Conservation (phyloP, 2,113 vertebrate species). For the Sapayoa aenigma region DNA sequence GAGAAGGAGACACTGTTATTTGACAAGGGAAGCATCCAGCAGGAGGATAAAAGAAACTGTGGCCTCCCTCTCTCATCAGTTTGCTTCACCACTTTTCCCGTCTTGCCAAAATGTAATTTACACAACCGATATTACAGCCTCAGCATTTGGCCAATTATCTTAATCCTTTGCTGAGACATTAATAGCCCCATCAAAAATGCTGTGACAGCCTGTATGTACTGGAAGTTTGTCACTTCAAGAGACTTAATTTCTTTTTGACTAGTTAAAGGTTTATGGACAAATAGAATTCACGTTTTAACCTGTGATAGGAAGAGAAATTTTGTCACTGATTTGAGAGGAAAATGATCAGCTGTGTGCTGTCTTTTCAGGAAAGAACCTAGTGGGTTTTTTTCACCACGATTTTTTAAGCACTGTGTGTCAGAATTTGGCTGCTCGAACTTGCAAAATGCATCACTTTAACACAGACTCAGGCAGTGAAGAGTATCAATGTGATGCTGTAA, state of each 20-base stretch:
- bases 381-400: neutral
- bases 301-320: neutral
- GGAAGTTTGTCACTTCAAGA: neutral
- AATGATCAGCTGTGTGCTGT: neutral
- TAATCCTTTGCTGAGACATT: neutral
- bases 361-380: neutral
- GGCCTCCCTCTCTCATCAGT: neutral
- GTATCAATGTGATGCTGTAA: neutral
- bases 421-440: neutral
- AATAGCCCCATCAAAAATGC: neutral
- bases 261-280: neutral
- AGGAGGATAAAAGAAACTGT: neutral
- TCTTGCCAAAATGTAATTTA: neutral
- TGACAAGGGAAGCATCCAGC: neutral
- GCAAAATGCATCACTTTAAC: neutral
- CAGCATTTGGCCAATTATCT: neutral
- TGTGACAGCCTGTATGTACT: neutral
- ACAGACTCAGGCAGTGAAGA: neutral
- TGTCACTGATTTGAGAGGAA: neutral
- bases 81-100: neutral
- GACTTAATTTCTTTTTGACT: neutral
- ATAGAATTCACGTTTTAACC: neutral
- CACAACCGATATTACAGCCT: neutral
- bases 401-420: neutral
- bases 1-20: neutral